Evolutionary conservation across 2,888 invertebrate genomes (phyloP), one percentile per base, ranked within the genome.

Genomic region (Ceramica pisi): DNA sequence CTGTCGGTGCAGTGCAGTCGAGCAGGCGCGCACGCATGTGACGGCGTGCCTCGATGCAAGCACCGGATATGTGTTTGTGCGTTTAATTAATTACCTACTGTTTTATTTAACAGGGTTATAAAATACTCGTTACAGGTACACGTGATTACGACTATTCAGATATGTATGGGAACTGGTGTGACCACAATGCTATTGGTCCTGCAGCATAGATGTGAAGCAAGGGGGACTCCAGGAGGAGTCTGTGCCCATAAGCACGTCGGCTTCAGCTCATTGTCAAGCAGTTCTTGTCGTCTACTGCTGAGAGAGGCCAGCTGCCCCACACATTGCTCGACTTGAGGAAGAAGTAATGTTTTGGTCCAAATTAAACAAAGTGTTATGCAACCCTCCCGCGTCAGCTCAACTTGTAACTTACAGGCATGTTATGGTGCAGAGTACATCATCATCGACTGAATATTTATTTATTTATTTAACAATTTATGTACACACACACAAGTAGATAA

Each of bases 31-130:
- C 12, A 31, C 38, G 12, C 7, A 41, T 41, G 48, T n/a, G 6
- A 8, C 21, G 61, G 38, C 50, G 38, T 8, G 5, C 6, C 14
- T 23, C 46, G 21, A 4, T 12, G 16, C 8, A 7, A 23, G 38
- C 31, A n/a, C 9, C 21, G 26, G 10, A 1, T 50, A 23, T 31
- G 2, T 19, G 14, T 19, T 19, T 26, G 48, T n/a, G 19, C 50
- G n/a, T 62, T 57, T 69, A 75, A 76, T 69, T 63, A 63, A 63
- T 57, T 57, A n/a, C n/a, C n/a, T n/a, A 57, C 21, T 50, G 26
- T 76, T 57, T 72, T 57, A 74, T 41, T 41, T 68, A 51, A 41
- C 16, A 51, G 9, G 26, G 41, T 31, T 44, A 61, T 74, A 44
- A 73, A 75, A 75, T 41, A 26, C 8, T 10, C 23, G 26, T 31